Conservation (phyloP, 2,888 invertebrate genomes). For the Xanthorhoe spadicearia region DNA sequence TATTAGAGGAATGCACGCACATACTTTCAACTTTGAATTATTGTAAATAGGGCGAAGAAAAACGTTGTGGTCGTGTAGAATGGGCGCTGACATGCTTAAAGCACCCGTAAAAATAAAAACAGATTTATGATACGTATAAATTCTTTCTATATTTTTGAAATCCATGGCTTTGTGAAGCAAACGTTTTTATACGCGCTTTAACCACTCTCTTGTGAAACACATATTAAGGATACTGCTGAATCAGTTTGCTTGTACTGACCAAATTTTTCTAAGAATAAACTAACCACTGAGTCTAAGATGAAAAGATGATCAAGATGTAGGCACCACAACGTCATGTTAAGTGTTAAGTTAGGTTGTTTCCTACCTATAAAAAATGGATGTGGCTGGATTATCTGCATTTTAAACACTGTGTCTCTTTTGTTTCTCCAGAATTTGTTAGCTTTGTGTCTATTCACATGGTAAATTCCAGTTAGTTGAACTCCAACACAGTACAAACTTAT, state of each 20-base stretch:
- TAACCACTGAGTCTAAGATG: no score
- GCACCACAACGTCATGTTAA: no score
- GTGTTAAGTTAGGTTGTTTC: no score
- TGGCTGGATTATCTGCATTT: no score
- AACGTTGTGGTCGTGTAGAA: constrained; percentile 20
- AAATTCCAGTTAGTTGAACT: constrained; percentile 1
- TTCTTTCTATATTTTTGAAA: neutral
- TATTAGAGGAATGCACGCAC: constrained; percentile 66
- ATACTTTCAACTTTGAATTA: constrained; percentile 39
- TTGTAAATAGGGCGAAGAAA: constrained; percentile 31
- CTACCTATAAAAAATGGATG: no score
- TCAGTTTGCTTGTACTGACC: neutral
- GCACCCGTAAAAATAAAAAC: neutral
- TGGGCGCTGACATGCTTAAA: constrained; percentile 6
- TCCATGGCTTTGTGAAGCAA: no score
- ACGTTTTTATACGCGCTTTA: no score
- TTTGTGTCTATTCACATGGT: constrained; percentile 4
- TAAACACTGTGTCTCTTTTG: neutral
- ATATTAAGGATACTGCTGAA: neutral
- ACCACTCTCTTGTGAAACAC: no score
- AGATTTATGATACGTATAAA: neutral
- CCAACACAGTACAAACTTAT: constrained; percentile 18
- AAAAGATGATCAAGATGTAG: no score
- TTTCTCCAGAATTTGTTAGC: neutral
- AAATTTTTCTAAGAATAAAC: no score